Percentiles rank a stretch among this genome's conserved stretches.
Evolutionary conservation across 2,888 invertebrate genomes (phyloP).

Genomic region (Amorpha juglandis): DNA sequence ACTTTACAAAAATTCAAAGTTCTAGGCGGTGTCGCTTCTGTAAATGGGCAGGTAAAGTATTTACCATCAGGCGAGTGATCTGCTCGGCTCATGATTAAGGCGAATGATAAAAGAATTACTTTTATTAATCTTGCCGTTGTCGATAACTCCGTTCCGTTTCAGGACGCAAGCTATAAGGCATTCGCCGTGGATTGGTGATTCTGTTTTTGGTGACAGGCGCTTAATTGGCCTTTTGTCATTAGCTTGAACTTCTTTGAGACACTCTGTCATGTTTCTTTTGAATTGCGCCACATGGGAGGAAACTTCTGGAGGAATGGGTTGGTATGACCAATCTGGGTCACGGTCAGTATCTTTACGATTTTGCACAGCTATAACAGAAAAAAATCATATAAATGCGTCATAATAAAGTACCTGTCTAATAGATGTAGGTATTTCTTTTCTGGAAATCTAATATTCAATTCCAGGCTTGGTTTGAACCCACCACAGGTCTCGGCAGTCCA

Average conservation of each 20-base stretch:
- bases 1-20: too few species aligned
- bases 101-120: slow-evolving; percentile 47
- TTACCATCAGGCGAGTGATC: too few species aligned
- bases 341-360: slow-evolving; percentile 43
- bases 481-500: too few species aligned
- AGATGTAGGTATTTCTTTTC: too few species aligned
- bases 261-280: slow-evolving; percentile 74
- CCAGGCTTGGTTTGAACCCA: too few species aligned
- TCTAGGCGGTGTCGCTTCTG: too few species aligned
- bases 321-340: slow-evolving; percentile 83
- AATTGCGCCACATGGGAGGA: slow-evolving; percentile 62
- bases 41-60: too few species aligned
- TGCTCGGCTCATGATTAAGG: too few species aligned
- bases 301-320: slow-evolving; percentile 61
- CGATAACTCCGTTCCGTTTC: slow-evolving; percentile 70
- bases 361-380: slow-evolving; percentile 32
- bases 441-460: too few species aligned
- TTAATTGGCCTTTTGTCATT: slow-evolving; percentile 60
- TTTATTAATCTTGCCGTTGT: slow-evolving; percentile 69
- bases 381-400: neutral
- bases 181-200: slow-evolving; percentile 73
- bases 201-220: slow-evolving; percentile 65
- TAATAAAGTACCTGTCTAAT: neutral
- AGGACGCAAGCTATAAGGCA: slow-evolving; percentile 77
- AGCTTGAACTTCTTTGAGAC: slow-evolving; percentile 70